A percentile compares a stretch with the other conserved stretches of the same genome.
Evolutionary conservation across 2,888 invertebrate genomes (phyloP).

Genomic region (Conops quadrifasciatus): DNA sequence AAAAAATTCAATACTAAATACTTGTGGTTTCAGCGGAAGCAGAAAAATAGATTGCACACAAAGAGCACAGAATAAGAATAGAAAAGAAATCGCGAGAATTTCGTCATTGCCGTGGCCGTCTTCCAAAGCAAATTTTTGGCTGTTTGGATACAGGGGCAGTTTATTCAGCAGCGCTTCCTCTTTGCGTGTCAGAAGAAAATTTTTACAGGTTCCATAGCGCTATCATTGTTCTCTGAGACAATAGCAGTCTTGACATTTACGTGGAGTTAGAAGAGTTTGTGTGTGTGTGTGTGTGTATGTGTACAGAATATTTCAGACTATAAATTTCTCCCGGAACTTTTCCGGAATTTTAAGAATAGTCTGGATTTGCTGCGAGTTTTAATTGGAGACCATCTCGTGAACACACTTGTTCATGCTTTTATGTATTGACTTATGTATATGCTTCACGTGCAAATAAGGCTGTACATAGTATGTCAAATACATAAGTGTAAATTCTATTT

Average conservation of each 20-base stretch:
- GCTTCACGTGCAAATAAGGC: neutral
- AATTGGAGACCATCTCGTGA: too few species aligned
- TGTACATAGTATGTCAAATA: neutral
- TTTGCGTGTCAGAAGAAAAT: neutral
- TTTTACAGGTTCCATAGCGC: neutral
- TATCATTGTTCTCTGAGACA: too few species aligned
- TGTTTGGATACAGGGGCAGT: constrained; percentile 18
- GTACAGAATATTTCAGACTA: too few species aligned
- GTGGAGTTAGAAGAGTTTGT: neutral
- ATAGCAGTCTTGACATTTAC: neutral
- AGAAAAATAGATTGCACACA: constrained; percentile 35
- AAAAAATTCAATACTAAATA: constrained; percentile 43
- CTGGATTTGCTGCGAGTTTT: too few species aligned
- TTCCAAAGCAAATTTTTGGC: constrained; percentile 29
- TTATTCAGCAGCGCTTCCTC: constrained; percentile 16
- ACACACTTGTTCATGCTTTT: too few species aligned
- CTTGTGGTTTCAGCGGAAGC: constrained; percentile 48
- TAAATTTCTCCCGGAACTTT: too few species aligned
- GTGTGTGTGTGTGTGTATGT: too few species aligned
- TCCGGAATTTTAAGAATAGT: too few species aligned
- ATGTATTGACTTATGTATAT: neutral
- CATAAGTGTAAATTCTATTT: too few species aligned
- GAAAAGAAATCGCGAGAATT: constrained; percentile 56
- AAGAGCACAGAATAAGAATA: constrained; percentile 46
- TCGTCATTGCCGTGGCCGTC: constrained; percentile 56